phyloP scores from a whole-genome alignment of 1,140 invertebrate genomes.

The Dreissena polymorpha region DNA sequence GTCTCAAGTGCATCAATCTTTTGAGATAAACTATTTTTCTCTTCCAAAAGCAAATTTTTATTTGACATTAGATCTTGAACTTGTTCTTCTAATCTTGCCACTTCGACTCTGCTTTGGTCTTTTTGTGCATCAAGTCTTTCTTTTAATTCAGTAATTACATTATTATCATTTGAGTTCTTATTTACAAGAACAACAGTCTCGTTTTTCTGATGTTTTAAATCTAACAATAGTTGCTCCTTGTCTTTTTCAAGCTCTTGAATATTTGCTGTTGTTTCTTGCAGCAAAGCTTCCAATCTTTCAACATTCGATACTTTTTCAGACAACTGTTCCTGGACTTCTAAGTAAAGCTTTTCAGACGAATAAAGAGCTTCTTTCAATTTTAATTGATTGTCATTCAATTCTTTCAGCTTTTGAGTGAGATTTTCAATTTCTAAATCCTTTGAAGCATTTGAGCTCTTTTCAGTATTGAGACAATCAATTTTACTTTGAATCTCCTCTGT shows the following conservation, averaged over 20 bases:
- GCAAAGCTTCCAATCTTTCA: neutral
- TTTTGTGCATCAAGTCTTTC: conserved; percentile 8
- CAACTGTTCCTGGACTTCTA: neutral
- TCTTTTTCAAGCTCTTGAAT: conserved; percentile 24
- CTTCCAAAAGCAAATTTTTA: conserved; percentile 9
- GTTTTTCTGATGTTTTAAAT: conserved; percentile 4
- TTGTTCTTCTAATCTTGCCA: conserved; percentile 21
- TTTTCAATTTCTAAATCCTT: neutral
- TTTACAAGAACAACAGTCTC: conserved; percentile 26
- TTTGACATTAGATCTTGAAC: conserved; percentile 24
- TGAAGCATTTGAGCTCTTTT: too few relatives aligned
- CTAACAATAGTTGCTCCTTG: conserved; percentile 19
- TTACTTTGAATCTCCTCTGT: neutral
- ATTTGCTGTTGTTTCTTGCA: neutral
- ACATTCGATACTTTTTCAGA: neutral
- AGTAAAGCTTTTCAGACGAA: neutral
- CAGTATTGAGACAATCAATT: neutral
- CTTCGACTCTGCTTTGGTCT: conserved; percentile 1
- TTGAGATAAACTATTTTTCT: neutral
- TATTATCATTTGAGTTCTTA: conserved; percentile 7
- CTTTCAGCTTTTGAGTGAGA: conserved; percentile 3
- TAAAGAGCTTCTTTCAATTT: neutral
- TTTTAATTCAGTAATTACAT: conserved; percentile 17
- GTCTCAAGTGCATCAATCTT: conserved; percentile 6
- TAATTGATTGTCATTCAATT: neutral